Evolutionary conservation across 2,113 vertebrate genomes (phyloP), one percentile per base, ranked within the genome.

Genomic region (Verasper variegatus): DNA sequence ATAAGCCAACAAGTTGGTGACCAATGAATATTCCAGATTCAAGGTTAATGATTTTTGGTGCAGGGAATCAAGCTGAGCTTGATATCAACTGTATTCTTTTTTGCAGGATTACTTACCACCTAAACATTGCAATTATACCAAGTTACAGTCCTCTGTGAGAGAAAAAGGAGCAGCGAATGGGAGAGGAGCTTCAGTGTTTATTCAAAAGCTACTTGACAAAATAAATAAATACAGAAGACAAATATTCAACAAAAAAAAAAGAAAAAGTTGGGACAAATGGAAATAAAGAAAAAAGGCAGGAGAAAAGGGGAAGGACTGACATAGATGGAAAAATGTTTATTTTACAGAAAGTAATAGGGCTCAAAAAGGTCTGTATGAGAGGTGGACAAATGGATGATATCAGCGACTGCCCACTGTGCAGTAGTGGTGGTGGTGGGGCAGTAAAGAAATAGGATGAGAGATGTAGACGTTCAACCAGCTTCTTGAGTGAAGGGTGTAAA

Each of bases 241-340:
- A 47, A n/a, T 55, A 76, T 17, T 27, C 8, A 42, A 24, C 24
- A 24, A 24, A 24, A 24, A 24, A 24, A 68, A 76, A 73, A 10
- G 52, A 42, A 63, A 66, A 66, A 66, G 20, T 65, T 20, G 21
- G 23, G 71, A 78, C 47, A 83, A 88, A 86, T 83, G n/a, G 45
- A 87, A 86, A 89, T 86, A 67, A 88, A 80, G 86, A 86, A 77
- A 85, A 64, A 80, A 76, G 1, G 57, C 54, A 71, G 81, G 76
- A 75, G 78, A 87, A 79, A 69, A 73, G 56, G 68, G 67, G 52
- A 60, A 76, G 51, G 64, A 79, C 82, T 84, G 91, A 91, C 88
- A 90, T 61, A 58, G 89, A 89, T 93, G 90, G 81, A 89, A 94
- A 88, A 93, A 93, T 94, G 92, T 98, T 98, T 99, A 98, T 99